These are phyloP conservation scores for Nomada ruficornis DNA, from an alignment of 2,888 invertebrate genomes.

Conservation along the genomic window DNA sequence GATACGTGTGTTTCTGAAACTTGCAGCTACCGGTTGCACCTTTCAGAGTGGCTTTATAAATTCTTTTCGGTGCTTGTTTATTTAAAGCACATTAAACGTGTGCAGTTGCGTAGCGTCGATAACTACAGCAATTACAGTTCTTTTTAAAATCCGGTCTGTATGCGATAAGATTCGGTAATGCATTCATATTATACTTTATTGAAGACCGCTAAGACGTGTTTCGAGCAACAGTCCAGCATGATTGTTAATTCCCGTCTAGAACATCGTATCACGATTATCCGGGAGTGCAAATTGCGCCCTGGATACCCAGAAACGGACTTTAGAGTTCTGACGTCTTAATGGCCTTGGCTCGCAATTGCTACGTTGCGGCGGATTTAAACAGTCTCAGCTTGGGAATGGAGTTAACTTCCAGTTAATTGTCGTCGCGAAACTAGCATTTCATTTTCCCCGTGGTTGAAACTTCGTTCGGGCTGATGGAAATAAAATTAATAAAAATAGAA, in stretches of 20 bases:
- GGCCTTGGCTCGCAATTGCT: slow-evolving; percentile 19
- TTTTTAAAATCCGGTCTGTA: background rate
- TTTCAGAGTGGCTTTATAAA: too few species aligned
- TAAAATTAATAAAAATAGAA: slow-evolving; percentile 7
- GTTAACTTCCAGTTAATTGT: slow-evolving; percentile 35
- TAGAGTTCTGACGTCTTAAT: slow-evolving; percentile 54
- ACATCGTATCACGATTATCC: slow-evolving; percentile 45
- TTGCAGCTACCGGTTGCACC: too few species aligned
- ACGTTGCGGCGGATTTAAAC: slow-evolving; percentile 39
- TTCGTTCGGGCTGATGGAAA: background rate
- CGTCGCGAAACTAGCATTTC: slow-evolving; percentile 16
- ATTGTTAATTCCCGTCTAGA: slow-evolving; percentile 34
- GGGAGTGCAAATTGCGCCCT: slow-evolving; percentile 35
- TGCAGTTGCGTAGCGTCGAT: background rate
- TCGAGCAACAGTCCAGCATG: slow-evolving; percentile 1
- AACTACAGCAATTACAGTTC: background rate
- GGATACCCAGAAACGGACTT: slow-evolving; percentile 49
- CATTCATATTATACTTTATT: background rate
- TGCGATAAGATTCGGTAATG: background rate
- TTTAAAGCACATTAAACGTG: too few species aligned
- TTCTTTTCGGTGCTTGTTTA: too few species aligned
- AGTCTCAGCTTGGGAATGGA: slow-evolving; percentile 4
- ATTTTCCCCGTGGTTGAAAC: slow-evolving; percentile 3
- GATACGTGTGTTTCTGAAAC: too few species aligned
- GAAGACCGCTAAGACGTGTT: background rate